Evolutionary conservation across 2,113 vertebrate species (phyloP).

Genomic region (Perca fluviatilis): DNA sequence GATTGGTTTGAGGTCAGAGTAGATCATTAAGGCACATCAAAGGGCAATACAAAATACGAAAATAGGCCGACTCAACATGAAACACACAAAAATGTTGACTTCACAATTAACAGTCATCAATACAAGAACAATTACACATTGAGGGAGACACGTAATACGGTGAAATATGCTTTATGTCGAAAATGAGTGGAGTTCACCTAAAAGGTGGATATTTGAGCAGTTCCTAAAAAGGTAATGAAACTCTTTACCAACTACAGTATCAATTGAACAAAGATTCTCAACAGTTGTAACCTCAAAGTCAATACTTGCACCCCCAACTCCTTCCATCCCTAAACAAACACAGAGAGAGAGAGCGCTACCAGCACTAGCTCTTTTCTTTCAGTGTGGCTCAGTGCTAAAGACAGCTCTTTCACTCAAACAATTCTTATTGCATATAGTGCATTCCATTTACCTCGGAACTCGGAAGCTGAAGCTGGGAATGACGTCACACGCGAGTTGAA

Average conservation of each 20-base stretch:
- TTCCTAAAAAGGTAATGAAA: neutral
- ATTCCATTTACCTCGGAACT: neutral
- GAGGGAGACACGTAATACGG: too few species aligned
- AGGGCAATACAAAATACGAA: too few species aligned
- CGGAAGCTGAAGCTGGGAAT: too few species aligned
- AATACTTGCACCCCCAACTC: neutral
- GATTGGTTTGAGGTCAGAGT: too few species aligned
- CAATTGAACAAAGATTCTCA: neutral
- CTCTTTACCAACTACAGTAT: neutral
- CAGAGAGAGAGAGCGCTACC: neutral
- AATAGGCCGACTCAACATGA: too few species aligned
- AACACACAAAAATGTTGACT: too few species aligned
- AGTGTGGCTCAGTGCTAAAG: slow-evolving; percentile 51
- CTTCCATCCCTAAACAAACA: slow-evolving; percentile 23
- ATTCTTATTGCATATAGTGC: slow-evolving; percentile 37
- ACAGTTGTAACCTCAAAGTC: neutral
- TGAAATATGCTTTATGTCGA: too few species aligned
- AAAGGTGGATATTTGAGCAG: neutral
- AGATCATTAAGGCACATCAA: too few species aligned
- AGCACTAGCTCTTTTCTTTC: slow-evolving; percentile 52
- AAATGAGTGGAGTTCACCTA: neutral
- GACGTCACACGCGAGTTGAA: too few species aligned
- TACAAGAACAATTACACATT: too few species aligned
- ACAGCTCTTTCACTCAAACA: slow-evolving; percentile 43
- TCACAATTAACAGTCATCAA: too few species aligned